Conservation (phyloP, 2,888 invertebrate genomes). For the Laothoe populi region DNA sequence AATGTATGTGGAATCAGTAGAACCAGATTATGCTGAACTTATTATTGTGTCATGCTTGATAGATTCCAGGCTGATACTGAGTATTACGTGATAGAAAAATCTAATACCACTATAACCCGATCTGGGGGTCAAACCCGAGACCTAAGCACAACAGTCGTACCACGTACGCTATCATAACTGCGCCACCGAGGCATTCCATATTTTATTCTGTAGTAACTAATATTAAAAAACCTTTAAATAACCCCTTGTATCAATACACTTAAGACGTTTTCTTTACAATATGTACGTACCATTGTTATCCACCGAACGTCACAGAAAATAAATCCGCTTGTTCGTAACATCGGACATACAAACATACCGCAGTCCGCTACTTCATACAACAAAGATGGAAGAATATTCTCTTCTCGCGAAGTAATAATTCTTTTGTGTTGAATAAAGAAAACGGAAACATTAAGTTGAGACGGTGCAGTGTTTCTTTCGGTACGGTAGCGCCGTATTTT, state of each 20-base stretch:
- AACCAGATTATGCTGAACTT: no score
- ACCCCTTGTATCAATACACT: neutral
- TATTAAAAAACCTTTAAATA: neutral
- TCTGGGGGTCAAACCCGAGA: no score
- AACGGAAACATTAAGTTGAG: conserved; percentile 15
- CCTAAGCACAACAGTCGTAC: no score
- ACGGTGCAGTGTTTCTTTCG: conserved; percentile 4
- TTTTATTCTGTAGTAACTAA: neutral
- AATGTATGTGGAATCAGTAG: no score
- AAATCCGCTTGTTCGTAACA: conserved; percentile 2
- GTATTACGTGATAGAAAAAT: no score
- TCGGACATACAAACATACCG: neutral
- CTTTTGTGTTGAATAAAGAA: conserved; percentile 17
- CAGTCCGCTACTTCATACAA: neutral
- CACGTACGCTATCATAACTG: no score
- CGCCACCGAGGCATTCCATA: no score
- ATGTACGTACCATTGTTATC: neutral
- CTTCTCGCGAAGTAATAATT: conserved; percentile 12
- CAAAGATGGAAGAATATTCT: neutral
- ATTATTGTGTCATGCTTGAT: no score
- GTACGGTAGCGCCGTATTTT: neutral
- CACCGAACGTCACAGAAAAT: neutral
- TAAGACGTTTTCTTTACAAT: neutral
- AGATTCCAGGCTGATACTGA: no score
- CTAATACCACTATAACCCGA: no score